Evolutionary conservation across 2,888 invertebrate species (phyloP), one percentile per base, ranked within the genome.

Genomic region (Spisula subtruncata): DNA sequence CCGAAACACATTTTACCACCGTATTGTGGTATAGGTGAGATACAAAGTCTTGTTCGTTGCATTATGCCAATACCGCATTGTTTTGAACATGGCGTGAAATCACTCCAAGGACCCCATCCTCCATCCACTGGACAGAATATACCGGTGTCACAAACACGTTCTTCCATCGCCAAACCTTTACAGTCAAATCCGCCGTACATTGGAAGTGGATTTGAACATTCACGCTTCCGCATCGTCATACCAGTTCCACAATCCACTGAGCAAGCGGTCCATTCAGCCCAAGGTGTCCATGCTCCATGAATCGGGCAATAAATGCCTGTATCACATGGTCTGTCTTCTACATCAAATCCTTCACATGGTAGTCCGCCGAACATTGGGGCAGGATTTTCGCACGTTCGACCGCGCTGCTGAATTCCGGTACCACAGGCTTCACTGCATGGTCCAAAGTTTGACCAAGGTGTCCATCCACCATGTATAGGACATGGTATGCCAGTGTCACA

Each of bases 381-480:
- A 4, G 93, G 93, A 60, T 86, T 84, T 10, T 79, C 46, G 79
- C 92, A 92, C 6, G 32, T 20, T 83, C 91, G 81, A 4, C 48
- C 20, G 10, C 89, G 87, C 46, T 46, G 20, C 32, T 85, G 48
- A 20, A 83, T 75, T 4, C 92, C 92, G 12, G 75, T n/a, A 16
- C 93, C 93, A 87, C 93, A 93, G 5, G 81, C 75, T 14, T 32
- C 89, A 54, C 75, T 71, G 87, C 93, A 93, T 5, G 60, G 66
- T 20, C 84, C 81, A 48, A 84, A 92, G 0, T 51, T 48, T 1
- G 87, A 81, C 93, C 93, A 93, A 0, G 20, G 12, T 54, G 88
- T 87, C 93, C 93, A 93, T 0, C 84, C 85, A 5, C 93, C 93
- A 25, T 89, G 81, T 16, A 93, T 81, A n/a, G 92, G 90, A 87